A percentile compares a stretch with the other conserved stretches of the same genome.
These are phyloP conservation scores for Bombus pyrosoma DNA, from an alignment of 1,140 invertebrate genomes.

Conservation along the genomic window DNA sequence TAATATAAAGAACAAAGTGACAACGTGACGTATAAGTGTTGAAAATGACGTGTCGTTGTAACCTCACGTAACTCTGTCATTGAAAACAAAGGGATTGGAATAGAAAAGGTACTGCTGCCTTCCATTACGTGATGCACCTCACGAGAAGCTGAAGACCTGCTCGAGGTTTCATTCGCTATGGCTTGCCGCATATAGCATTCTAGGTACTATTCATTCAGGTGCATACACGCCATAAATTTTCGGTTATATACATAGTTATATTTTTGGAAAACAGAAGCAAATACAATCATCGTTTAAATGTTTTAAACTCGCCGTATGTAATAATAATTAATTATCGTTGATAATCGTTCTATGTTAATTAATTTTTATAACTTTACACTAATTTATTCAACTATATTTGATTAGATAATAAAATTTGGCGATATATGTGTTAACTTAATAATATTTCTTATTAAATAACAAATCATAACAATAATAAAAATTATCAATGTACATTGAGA, in stretches of 20 bases:
- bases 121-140: constrained; percentile 3
- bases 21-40: no score
- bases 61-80: not conserved
- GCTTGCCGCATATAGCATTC: not conserved
- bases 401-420: not conserved
- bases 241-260: not conserved
- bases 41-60: not conserved
- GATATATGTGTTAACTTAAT: no score
- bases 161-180: constrained; percentile 1
- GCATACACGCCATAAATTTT: not conserved
- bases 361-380: not conserved
- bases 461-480: not conserved
- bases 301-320: not conserved
- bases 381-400: not conserved
- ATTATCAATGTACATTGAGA: not conserved
- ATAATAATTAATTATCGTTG: not conserved
- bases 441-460: not conserved
- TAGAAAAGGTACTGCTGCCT: not conserved
- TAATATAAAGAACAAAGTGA: not conserved
- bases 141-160: not conserved
- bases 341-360: not conserved
- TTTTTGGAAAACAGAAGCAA: not conserved
- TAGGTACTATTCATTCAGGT: not conserved
- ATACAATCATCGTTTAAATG: not conserved
- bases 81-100: not conserved